Evolutionary conservation across 2,113 vertebrate species (phyloP), one percentile per base, ranked within the genome.

Genomic region (Zosterops lateralis): DNA sequence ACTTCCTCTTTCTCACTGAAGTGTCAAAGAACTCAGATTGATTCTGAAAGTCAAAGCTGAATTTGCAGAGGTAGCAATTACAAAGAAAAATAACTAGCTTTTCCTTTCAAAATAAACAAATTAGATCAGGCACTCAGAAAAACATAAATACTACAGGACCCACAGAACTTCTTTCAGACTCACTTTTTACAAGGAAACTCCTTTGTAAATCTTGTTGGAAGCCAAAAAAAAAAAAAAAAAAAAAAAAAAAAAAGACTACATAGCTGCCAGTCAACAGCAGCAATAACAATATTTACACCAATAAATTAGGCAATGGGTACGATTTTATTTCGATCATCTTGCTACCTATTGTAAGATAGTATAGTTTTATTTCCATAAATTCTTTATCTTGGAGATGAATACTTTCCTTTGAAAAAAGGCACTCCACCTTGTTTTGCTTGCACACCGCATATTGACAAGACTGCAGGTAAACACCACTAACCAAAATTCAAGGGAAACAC

Each of bases 41-140:
- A 50, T 61, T 58, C 45, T 45, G 42, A 34, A 40, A 89, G 62
- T 62, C 38, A 51, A 80, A 64, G 36, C 67, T 95, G 68, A 91
- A 88, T 87, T 85, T 95, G 71, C 58, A 87, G 81, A 87, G 32
- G 21, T 44, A 76, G 81, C 66, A 89, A 65, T 94, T 80, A 80
- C 17, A 34, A 87, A 73, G 50, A 84, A 94, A 94, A 92, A 36
- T 36, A 91, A 83, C 38, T 21, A 70, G 31, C 68, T 78, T 28
- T 61, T 83, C 51, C 66, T 82, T 94, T 82, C 54, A 73, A 90
- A 90, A 76, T 17, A 29, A 91, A 73, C 62, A 66, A 73, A 92
- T 82, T 32, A 76, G 18, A 76, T 47, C 31, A 38, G 38, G 38
- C 38, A 54, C 26, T 70, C 62, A 17, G 38, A 24, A 82, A 84